Conservation (phyloP, 2,888 invertebrate species). For the Caenorhabditis doughertyi region DNA sequence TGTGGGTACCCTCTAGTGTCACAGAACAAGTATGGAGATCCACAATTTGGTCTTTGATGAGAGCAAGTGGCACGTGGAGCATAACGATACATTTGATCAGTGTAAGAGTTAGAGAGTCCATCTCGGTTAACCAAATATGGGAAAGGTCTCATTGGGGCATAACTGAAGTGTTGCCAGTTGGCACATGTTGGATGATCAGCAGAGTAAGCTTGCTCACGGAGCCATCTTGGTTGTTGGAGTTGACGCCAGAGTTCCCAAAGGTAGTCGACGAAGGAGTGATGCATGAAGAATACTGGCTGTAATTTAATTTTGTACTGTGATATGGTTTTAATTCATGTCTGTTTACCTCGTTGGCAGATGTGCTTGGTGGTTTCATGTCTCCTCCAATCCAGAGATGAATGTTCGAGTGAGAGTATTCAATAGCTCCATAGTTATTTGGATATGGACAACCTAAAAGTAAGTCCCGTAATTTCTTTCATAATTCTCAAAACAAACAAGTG, state of each 20-base stretch:
- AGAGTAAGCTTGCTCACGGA: slow-evolving; percentile 79
- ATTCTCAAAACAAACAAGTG: neutral
- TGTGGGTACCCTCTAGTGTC: slow-evolving; percentile 81
- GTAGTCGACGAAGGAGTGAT: slow-evolving; percentile 83
- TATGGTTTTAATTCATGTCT: too few relatives aligned
- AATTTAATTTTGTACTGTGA: too few relatives aligned
- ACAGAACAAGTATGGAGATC: slow-evolving; percentile 81
- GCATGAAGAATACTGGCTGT: slow-evolving; percentile 83
- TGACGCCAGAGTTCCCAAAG: slow-evolving; percentile 83
- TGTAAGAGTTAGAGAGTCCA: slow-evolving; percentile 82
- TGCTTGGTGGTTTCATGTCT: slow-evolving; percentile 75
- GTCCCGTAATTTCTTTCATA: slow-evolving; percentile 18
- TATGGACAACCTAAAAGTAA: slow-evolving; percentile 78
- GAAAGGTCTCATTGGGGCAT: slow-evolving; percentile 81
- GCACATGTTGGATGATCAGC: slow-evolving; percentile 79
- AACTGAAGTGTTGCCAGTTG: slow-evolving; percentile 81
- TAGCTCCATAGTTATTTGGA: slow-evolving; percentile 81
- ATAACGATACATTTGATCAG: slow-evolving; percentile 80
- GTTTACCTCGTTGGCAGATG: slow-evolving; percentile 74
- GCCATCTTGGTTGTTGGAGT: slow-evolving; percentile 79
- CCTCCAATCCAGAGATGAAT: slow-evolving; percentile 79
- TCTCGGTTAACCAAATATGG: slow-evolving; percentile 79
- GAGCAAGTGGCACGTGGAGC: slow-evolving; percentile 81
- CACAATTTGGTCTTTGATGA: slow-evolving; percentile 77
- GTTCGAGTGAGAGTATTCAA: slow-evolving; percentile 82